Percentiles rank a stretch among this genome's conserved stretches.
Conservation (phyloP, 2,113 vertebrate genomes). For the Xiphophorus couchianus region DNA sequence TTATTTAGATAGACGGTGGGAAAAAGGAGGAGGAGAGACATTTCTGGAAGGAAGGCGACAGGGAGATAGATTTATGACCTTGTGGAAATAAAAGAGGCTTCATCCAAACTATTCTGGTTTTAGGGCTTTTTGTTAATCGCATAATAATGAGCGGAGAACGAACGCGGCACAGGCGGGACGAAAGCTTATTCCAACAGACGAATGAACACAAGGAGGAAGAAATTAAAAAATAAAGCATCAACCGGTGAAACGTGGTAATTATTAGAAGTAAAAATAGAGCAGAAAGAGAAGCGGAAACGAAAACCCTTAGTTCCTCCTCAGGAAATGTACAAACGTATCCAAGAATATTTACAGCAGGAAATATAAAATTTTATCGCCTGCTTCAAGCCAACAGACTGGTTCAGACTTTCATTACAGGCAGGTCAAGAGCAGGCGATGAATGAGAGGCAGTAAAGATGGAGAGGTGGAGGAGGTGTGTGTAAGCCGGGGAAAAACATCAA, state of each 20-base stretch:
- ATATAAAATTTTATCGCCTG: not conserved
- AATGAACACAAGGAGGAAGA: not conserved
- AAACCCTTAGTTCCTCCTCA: not conserved
- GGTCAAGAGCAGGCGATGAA: slow-evolving; percentile 1
- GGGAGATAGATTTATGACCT: slow-evolving; percentile 64
- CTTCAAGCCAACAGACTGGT: not conserved
- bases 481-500: slow-evolving; percentile 16
- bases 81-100: slow-evolving; percentile 58
- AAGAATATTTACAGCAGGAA: not conserved
- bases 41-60: not conserved
- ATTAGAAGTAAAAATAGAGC: not conserved
- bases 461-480: slow-evolving; percentile 7
- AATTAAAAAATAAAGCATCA: not conserved
- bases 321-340: not conserved
- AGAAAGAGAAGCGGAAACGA: not conserved
- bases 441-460: not conserved
- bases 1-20: slow-evolving; percentile 54
- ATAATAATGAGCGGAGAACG: slow-evolving; percentile 48
- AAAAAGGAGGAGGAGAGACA: slow-evolving; percentile 48
- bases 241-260: not conserved
- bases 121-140: slow-evolving; percentile 45
- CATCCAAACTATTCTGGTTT: slow-evolving; percentile 47
- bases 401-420: not conserved
- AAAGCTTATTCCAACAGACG: not conserved
- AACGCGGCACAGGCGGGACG: not conserved